Percentiles rank a stretch among this genome's conserved stretches.
Conservation (phyloP, 2,797 vertebrate species). For the Lepilemur septentrionalis region DNA sequence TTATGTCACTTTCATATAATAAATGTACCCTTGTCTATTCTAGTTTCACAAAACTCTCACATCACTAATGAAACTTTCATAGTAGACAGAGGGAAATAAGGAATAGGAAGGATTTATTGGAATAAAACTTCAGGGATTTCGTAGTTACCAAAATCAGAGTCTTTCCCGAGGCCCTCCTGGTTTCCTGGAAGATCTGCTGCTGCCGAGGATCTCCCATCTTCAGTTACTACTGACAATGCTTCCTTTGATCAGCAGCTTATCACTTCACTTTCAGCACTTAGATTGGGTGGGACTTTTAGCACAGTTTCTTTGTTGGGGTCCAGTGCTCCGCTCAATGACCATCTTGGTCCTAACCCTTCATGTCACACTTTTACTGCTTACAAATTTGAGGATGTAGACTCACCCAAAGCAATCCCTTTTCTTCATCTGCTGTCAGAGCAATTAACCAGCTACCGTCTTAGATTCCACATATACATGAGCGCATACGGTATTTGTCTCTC, state of each 20-base stretch:
- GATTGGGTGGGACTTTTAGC: neutral
- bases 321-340: neutral
- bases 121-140: neutral
- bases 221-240: neutral
- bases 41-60: neutral
- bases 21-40: neutral
- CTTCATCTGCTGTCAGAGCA: neutral
- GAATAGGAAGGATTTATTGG: neutral
- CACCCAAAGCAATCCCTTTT: neutral
- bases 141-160: neutral
- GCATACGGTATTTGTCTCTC: neutral
- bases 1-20: neutral
- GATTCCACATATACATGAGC: neutral
- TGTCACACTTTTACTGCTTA: neutral
- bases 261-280: neutral
- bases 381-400: neutral
- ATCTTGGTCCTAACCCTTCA: neutral
- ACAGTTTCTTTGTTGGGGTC: neutral
- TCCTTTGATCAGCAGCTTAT: neutral
- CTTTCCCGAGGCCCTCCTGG: neutral
- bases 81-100: neutral
- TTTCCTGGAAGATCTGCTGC: neutral
- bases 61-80: neutral
- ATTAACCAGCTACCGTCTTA: neutral
- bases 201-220: neutral